phyloP scores from a whole-genome alignment of 37 sponge, comb jelly and placozoan genomes.

The Tethya wilhelma region DNA sequence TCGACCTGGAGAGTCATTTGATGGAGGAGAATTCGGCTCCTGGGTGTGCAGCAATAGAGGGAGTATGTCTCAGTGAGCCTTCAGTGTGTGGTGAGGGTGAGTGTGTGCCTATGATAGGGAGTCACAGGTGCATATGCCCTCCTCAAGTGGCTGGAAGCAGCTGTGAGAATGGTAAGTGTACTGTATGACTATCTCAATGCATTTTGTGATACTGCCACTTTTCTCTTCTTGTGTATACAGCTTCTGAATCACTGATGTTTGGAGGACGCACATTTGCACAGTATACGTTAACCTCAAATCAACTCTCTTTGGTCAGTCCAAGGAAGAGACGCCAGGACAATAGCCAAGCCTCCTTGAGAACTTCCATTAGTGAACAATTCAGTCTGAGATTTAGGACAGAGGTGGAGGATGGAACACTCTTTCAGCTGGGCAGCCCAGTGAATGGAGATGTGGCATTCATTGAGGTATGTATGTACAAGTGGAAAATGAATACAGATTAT shows the following conservation, averaged over 20 bases:
- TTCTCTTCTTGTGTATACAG: not conserved
- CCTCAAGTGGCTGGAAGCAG: conserved; percentile 26
- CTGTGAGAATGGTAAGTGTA: conserved; percentile 36
- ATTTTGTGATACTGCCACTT: not conserved
- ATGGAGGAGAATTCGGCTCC: conserved; percentile 21
- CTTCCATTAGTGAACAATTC: conserved; percentile 1
- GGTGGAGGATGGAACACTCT: not conserved
- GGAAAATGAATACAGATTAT: too few relatives aligned
- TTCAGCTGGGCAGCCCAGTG: not conserved
- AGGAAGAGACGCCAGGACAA: not conserved
- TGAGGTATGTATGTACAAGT: too few relatives aligned
- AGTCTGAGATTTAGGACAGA: conserved; percentile 41
- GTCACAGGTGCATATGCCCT: conserved; percentile 48
- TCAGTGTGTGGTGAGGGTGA: conserved; percentile 26
- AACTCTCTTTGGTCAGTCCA: not conserved
- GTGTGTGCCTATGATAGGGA: conserved; percentile 27
- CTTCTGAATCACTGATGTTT: conserved; percentile 41
- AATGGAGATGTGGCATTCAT: conserved; percentile 7
- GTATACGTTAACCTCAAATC: conserved; percentile 32
- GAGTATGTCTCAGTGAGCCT: not conserved
- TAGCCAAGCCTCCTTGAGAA: not conserved
- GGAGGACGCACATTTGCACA: conserved; percentile 34
- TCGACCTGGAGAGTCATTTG: conserved; percentile 35
- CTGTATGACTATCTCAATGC: not conserved
- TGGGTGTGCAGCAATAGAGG: conserved; percentile 37